These are phyloP conservation scores for Limnephilus marmoratus DNA, from an alignment of 2,888 invertebrate genomes.

Conservation along the genomic window DNA sequence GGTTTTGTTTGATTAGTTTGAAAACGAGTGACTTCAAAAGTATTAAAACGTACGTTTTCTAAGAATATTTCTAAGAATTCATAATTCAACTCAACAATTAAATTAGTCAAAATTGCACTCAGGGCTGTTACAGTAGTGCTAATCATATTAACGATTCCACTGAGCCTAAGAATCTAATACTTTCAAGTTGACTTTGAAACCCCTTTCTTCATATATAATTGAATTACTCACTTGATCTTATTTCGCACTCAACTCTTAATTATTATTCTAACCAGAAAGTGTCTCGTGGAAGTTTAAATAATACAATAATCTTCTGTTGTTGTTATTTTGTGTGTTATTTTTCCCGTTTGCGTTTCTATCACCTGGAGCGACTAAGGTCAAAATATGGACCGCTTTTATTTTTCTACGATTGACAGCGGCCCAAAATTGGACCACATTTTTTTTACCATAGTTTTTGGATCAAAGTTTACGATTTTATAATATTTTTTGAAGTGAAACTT, in stretches of 20 bases:
- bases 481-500: no score
- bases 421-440: no score
- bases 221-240: neutral
- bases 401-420: no score
- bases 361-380: no score
- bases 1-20: neutral
- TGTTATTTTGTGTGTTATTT: no score
- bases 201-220: neutral
- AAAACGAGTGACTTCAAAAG: neutral
- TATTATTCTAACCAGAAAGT: neutral
- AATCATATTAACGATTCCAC: neutral
- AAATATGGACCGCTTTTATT: no score
- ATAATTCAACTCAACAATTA: neutral
- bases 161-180: neutral
- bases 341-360: no score
- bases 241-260: neutral
- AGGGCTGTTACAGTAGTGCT: neutral
- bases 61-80: neutral
- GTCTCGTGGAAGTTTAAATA: neutral
- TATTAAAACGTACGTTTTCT: neutral
- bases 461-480: no score
- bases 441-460: no score
- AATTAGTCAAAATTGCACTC: neutral
- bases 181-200: neutral
- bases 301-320: neutral